Evolutionary conservation across 1,140 invertebrate species (phyloP).

Genomic region (Magallana gigas): DNA sequence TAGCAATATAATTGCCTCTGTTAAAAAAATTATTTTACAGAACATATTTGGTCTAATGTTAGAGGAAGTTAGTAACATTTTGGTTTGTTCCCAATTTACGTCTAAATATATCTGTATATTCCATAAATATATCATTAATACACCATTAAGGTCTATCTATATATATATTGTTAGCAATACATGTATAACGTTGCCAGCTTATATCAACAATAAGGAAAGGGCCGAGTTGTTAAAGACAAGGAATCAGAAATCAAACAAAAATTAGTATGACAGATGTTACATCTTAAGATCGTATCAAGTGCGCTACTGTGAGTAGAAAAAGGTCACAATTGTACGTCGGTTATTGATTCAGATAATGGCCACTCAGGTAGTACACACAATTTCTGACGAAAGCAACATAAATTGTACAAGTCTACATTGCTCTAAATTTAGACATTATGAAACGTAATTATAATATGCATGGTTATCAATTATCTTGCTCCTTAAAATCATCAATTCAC

Average conservation of each 20-base stretch:
- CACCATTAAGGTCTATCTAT: too few relatives aligned
- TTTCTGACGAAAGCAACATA: neutral
- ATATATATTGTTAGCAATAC: too few relatives aligned
- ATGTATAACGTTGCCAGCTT: too few relatives aligned
- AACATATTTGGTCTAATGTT: too few relatives aligned
- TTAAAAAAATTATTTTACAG: too few relatives aligned
- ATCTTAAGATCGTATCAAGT: neutral
- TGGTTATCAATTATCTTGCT: too few relatives aligned
- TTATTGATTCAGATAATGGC: neutral
- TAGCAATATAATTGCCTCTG: too few relatives aligned
- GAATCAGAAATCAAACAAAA: neutral
- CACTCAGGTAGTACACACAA: too few relatives aligned
- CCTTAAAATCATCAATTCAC: neutral
- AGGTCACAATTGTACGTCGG: neutral
- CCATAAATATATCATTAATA: too few relatives aligned
- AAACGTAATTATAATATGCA: neutral
- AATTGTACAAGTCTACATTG: neutral
- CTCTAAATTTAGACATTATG: neutral
- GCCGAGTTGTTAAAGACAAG: neutral
- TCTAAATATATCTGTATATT: too few relatives aligned
- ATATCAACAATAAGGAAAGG: neutral
- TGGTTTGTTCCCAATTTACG: too few relatives aligned
- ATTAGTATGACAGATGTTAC: neutral
- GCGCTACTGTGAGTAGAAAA: neutral
- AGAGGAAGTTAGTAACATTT: too few relatives aligned